Conservation (phyloP, 2,797 vertebrate species). For the Ctenosaura bakeri region DNA sequence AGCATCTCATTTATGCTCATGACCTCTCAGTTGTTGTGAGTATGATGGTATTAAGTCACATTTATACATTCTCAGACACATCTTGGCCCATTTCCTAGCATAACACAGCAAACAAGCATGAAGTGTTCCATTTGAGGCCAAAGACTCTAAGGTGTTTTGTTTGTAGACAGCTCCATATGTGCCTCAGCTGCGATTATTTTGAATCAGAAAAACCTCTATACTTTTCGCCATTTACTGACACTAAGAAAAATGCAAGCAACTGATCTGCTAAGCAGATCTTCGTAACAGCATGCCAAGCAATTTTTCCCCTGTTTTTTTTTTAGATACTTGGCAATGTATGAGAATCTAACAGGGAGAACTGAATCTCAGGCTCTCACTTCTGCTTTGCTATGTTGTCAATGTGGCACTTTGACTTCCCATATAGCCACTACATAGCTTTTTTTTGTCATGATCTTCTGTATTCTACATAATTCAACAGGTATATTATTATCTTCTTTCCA, state of each 20-base stretch:
- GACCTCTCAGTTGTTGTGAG: background rate
- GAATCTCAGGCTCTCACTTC: background rate
- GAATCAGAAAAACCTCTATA: background rate
- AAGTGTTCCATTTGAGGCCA: background rate
- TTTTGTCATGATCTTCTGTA: background rate
- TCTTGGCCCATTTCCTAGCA: constrained; percentile 20
- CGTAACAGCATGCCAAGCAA: background rate
- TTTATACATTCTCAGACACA: constrained; percentile 21
- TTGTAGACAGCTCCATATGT: constrained; percentile 5
- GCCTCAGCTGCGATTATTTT: background rate
- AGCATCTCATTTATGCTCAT: constrained; percentile 1
- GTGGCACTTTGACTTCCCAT: background rate
- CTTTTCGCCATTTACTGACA: background rate
- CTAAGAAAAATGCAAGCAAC: background rate
- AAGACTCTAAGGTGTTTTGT: background rate
- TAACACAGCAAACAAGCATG: background rate
- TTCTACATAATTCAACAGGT: background rate
- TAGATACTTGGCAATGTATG: background rate
- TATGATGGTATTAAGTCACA: constrained; percentile 1
- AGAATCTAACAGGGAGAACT: background rate
- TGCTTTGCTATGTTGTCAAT: background rate
- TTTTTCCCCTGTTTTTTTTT: background rate
- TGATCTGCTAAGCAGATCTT: background rate
- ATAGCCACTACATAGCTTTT: background rate
- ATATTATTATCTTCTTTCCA: background rate